Evolutionary conservation across 2,888 invertebrate genomes (phyloP), one percentile per base, ranked within the genome.

Genomic region (Desoria tigrina): DNA sequence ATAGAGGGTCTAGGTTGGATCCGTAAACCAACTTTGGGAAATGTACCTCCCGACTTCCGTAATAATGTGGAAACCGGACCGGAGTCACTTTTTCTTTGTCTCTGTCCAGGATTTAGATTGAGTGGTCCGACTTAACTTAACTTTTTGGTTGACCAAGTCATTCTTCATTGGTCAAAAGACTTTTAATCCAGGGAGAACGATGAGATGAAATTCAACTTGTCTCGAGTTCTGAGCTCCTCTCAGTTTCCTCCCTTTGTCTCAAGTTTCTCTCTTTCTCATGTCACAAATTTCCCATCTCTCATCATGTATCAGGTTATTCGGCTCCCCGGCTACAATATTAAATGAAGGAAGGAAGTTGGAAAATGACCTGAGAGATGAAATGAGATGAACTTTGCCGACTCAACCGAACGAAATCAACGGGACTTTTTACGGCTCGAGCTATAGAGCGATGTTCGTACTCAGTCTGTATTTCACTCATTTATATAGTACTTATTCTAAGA

Each of bases 71-170:
- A 57, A 57, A 57, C 42, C 42, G 16, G 57, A 57, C 57, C 21
- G 21, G 42, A 57, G n/a, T 57, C 57, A 57, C 57, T 57, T 57
- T 55, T 57, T 57, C 57, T 57, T 57, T 57, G 57, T 57, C 57
- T 57, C 51, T 57, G 42, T 23, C 57, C 23, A 18, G 57, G 57
- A 57, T 57, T 57, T 57, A 57, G 57, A 57, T 57, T 57, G 57
- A 57, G 57, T 57, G 39, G 57, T 7, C 42, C 16, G 57, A 57
- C 57, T 57, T 57, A 57, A 57, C 57, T 57, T 57, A 39, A 57
- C 57, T 57, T 57, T 42, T 37, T 57, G 57, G 57, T 57, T 57
- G 57, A 57, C 57, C 57, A 42, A 57, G 14, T 23, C 24, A 57
- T 37, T 39, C 37, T 57, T 37, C 37, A 39, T 39, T 57, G 57